A percentile compares a stretch with the other conserved stretches of the same genome.
phyloP scores from a whole-genome alignment of 2,797 vertebrate genomes.

The Typhlichthys eigenmanni region DNA sequence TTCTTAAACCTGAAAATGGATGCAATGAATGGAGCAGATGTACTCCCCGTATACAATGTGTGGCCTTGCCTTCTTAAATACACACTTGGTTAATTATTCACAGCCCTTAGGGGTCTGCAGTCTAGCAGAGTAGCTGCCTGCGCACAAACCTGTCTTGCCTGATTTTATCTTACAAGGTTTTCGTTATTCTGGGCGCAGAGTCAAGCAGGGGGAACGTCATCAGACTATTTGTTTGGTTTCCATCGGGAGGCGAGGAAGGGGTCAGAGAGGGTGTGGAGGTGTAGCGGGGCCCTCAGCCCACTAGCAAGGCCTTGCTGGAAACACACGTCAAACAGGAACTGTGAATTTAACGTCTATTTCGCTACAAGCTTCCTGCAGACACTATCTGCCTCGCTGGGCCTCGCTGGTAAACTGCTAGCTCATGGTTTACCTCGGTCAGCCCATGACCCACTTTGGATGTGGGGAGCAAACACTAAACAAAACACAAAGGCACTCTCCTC shows the following conservation, averaged over 20 bases:
- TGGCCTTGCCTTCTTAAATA: constrained; percentile 43
- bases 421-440: constrained; percentile 77
- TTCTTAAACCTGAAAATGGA: constrained; percentile 18
- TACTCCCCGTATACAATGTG: neutral
- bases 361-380: constrained; percentile 82
- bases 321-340: constrained; percentile 83
- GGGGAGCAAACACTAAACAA: constrained; percentile 43
- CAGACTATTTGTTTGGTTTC: constrained; percentile 41
- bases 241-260: constrained; percentile 37
- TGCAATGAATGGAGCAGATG: constrained; percentile 22
- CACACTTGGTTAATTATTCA: constrained; percentile 66
- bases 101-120: constrained; percentile 46
- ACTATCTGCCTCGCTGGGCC: constrained; percentile 58
- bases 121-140: constrained; percentile 43
- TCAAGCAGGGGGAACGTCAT: constrained; percentile 54
- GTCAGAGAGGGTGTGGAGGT: neutral
- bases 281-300: neutral
- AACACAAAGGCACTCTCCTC: neutral
- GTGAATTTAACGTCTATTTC: constrained; percentile 79
- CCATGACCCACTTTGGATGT: constrained; percentile 79
- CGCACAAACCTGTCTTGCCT: constrained; percentile 59
- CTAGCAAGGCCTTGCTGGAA: constrained; percentile 57
- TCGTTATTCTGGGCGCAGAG: constrained; percentile 59
- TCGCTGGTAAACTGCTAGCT: constrained; percentile 82
- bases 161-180: constrained; percentile 61